Evolutionary conservation across 2,113 vertebrate species (phyloP).

Genomic region (Motacilla tschutschensis): DNA sequence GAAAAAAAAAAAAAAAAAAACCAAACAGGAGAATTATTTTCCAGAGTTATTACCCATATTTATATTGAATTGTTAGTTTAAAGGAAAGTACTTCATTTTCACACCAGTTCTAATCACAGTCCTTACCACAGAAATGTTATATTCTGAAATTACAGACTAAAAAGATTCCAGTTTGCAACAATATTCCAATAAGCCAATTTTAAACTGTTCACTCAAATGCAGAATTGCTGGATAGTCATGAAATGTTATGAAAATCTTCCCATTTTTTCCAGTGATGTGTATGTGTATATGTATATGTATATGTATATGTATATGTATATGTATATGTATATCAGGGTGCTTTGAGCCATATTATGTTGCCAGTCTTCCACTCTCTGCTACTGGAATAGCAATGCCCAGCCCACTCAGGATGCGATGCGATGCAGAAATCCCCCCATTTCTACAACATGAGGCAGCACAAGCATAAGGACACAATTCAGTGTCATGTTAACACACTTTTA

Average conservation of each 20-base stretch:
- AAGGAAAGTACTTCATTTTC: not conserved
- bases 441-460: not conserved
- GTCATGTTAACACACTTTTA: not conserved
- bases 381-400: not conserved
- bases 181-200: not conserved
- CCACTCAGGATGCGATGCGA: not conserved
- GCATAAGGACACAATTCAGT: not conserved
- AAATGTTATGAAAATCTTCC: not conserved
- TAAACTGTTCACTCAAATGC: not conserved
- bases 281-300: no score
- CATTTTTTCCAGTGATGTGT: not conserved
- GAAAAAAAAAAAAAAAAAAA: constrained; percentile 14
- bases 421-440: not conserved
- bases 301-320: no score
- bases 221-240: not conserved
- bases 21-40: not conserved
- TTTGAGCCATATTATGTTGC: not conserved
- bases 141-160: not conserved
- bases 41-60: not conserved
- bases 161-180: not conserved
- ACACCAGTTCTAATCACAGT: not conserved
- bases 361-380: not conserved
- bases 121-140: not conserved
- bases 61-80: not conserved
- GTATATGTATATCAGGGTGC: not conserved